phyloP scores from a whole-genome alignment of 2,113 vertebrate species.

The Paedocypris sp. region DNA sequence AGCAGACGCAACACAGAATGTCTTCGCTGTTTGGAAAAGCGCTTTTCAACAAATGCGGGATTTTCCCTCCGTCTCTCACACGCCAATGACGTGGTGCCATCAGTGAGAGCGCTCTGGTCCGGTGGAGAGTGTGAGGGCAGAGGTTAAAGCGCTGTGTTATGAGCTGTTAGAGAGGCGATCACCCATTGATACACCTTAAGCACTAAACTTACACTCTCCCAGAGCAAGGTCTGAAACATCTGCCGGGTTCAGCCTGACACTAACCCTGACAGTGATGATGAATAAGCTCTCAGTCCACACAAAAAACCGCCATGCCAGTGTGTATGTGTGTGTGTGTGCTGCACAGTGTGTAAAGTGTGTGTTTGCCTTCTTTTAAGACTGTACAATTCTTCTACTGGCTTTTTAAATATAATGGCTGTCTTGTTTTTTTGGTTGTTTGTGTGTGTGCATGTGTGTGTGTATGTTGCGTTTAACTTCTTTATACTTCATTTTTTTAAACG shows the following conservation, averaged over 20 bases:
- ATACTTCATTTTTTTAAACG: too few species aligned
- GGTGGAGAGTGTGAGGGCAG: not conserved
- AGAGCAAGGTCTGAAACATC: not conserved
- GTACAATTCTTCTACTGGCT: too few species aligned
- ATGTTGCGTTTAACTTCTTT: too few species aligned
- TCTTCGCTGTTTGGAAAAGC: not conserved
- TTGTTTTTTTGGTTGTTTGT: too few species aligned
- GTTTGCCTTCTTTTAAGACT: not conserved
- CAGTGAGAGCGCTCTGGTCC: not conserved
- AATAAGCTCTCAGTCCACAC: conserved; percentile 65
- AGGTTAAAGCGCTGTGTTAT: conserved; percentile 12
- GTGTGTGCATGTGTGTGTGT: too few species aligned
- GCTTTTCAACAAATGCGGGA: not conserved
- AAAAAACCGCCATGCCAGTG: conserved; percentile 54
- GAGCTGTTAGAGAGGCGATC: not conserved
- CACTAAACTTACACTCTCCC: not conserved
- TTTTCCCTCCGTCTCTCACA: not conserved
- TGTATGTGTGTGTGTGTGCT: not conserved
- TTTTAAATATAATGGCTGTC: too few species aligned
- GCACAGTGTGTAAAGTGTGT: not conserved
- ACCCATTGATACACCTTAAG: not conserved
- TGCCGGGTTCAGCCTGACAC: conserved; percentile 46
- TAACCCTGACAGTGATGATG: conserved; percentile 45
- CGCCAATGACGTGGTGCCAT: not conserved
- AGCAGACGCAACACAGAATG: not conserved